A percentile compares a stretch with the other conserved stretches of the same genome.
Evolutionary conservation across 2,113 vertebrate species (phyloP).

Genomic region (Dromiciops gliroides): DNA sequence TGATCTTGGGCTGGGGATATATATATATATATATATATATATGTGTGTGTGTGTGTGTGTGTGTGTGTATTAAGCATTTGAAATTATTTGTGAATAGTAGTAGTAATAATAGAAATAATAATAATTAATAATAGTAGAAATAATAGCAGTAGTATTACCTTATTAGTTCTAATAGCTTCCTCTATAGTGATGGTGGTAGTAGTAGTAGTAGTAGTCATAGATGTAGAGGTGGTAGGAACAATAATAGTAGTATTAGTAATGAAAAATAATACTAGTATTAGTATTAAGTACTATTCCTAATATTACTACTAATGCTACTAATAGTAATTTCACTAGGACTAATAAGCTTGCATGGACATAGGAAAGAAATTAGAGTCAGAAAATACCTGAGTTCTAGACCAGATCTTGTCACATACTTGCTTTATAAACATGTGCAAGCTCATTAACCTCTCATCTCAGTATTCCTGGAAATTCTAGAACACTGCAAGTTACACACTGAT

Average conservation of each 20-base stretch:
- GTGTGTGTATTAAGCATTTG: background rate
- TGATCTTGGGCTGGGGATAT: too few species aligned
- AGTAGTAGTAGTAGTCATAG: background rate
- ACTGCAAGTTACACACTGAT: background rate
- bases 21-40: too few species aligned
- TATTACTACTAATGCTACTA: background rate
- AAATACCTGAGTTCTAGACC: background rate
- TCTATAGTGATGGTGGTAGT: background rate
- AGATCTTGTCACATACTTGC: background rate
- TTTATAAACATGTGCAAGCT: background rate
- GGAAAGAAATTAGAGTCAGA: background rate
- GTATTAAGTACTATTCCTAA: background rate
- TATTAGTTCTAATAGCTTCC: background rate
- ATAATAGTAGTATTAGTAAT: too few species aligned
- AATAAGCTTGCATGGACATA: background rate
- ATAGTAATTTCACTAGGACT: background rate
- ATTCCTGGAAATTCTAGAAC: background rate
- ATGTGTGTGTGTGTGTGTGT: too few species aligned
- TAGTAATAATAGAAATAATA: background rate
- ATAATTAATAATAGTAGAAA: background rate
- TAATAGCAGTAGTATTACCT: background rate
- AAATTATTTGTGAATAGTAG: background rate
- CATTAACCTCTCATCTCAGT: background rate
- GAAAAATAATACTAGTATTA: background rate
- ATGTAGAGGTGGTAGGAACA: too few species aligned